Evolutionary conservation across 2,888 invertebrate genomes (phyloP), one percentile per base, ranked within the genome.

Genomic region (Drosophila mimetica): DNA sequence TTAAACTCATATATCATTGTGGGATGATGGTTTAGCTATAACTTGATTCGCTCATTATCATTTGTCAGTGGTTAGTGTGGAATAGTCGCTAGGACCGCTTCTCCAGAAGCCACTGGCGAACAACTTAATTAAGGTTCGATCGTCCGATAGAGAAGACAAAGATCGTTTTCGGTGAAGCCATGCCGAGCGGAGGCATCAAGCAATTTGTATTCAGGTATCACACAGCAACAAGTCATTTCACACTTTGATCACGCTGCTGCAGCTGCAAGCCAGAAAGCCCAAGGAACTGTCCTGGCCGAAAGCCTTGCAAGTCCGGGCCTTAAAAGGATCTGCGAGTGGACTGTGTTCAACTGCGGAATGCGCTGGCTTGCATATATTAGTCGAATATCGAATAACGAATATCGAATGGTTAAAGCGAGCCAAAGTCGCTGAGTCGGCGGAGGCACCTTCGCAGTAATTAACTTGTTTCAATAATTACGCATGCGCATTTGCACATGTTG

Each of bases 181-280:
- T 9, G 51, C 47, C 70, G 63, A 72, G 73, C 66, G 79, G 58
- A 89, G 87, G 90, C 86, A 90, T 89, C 82, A 90, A 90, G 80
- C 88, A 90, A 90, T 90, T 90, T 90, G 90, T 90, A 84, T 79
- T 77, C 81, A 89, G 77, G 79, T 83, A 89, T 84, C 81, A 64
- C 76, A 75, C 86, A 75, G 75, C 79, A 86, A 89, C 90, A 89
- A 89, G 89, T 86, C 81, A 87, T 86, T 90, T 89, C 89, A 90
- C 89, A 89, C 89, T 90, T 89, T 82, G 83, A 86, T 89, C 90
- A 89, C 89, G 90, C 88, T 85, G 79, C 71, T 76, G 61, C 74
- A 74, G 75, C 64, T 81, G 67, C 67, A 74, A 52, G 34, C 39
- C 37, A 30, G 58, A 11, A 9, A 9, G 22, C 8, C 32, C 61